phyloP scores from a whole-genome alignment of 2,113 vertebrate species.

The Hippocampus mohnikei region DNA sequence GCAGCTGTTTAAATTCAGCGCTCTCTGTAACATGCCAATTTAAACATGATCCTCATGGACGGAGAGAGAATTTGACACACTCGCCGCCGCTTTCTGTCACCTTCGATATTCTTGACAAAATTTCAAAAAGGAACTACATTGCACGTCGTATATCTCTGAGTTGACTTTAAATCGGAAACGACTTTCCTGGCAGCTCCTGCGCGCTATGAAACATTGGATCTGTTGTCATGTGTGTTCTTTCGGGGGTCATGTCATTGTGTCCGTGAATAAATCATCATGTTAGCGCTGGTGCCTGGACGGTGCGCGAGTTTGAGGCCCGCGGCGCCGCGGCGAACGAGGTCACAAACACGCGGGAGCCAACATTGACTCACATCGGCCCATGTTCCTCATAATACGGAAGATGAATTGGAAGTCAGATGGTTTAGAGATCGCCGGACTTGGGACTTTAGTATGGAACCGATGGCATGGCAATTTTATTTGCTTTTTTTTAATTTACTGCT shows the following conservation, averaged over 20 bases:
- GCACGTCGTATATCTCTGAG: background rate
- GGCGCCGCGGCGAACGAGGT: conserved; percentile 37
- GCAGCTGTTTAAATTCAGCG: conserved; percentile 68
- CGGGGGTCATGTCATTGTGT: conserved; percentile 19
- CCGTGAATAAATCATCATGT: conserved; percentile 48
- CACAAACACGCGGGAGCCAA: conserved; percentile 15
- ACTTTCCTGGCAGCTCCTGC: conserved; percentile 14
- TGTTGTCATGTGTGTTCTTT: conserved; percentile 30
- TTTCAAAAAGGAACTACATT: background rate
- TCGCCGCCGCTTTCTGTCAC: conserved; percentile 36
- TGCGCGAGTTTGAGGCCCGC: conserved; percentile 15
- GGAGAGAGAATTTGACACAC: conserved; percentile 48
- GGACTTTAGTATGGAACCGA: no score
- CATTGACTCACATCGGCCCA: conserved; percentile 16
- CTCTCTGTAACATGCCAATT: conserved; percentile 59
- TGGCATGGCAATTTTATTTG: no score
- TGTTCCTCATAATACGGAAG: background rate
- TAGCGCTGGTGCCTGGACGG: conserved; percentile 20
- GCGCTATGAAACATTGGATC: conserved; percentile 30
- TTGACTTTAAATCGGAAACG: background rate
- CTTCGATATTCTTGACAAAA: conserved; percentile 14
- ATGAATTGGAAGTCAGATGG: background rate
- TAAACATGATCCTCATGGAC: conserved; percentile 59
- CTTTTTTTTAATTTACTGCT: no score
- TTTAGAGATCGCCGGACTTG: background rate